Percentiles rank a stretch among this genome's conserved stretches.
These are phyloP conservation scores for Poicephalus meyeri DNA, from an alignment of 2,113 vertebrate species.

Conservation along the genomic window DNA sequence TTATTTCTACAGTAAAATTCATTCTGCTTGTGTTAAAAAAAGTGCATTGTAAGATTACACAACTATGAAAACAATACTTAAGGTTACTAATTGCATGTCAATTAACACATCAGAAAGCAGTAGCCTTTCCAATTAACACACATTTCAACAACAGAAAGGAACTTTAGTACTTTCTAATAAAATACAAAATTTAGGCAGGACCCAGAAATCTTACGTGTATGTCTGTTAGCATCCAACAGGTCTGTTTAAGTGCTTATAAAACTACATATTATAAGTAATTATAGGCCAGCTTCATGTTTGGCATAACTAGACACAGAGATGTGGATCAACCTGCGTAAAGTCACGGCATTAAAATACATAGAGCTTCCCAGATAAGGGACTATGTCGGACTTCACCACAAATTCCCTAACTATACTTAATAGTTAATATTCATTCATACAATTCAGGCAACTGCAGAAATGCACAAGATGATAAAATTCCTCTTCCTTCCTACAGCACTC, in stretches of 20 bases:
- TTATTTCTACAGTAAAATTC: background rate
- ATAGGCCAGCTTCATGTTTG: background rate
- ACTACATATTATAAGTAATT: background rate
- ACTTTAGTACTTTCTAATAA: background rate
- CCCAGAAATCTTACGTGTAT: background rate
- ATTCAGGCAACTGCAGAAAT: background rate
- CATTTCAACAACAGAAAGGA: background rate
- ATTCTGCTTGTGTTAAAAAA: background rate
- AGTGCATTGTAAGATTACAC: background rate
- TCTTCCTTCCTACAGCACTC: background rate
- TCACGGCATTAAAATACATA: background rate
- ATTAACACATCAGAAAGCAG: background rate
- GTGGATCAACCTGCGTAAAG: background rate
- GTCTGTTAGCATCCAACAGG: background rate
- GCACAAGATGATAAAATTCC: background rate
- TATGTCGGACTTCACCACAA: background rate
- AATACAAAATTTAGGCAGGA: background rate
- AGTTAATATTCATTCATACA: background rate
- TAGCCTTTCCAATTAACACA: background rate
- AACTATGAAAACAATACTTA: background rate
- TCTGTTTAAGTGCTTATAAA: background rate
- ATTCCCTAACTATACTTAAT: background rate
- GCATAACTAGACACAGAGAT: background rate
- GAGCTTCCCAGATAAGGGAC: background rate
- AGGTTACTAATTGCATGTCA: background rate